phyloP scores from a whole-genome alignment of 2,888 invertebrate species.

The Cosmia pyralina region DNA sequence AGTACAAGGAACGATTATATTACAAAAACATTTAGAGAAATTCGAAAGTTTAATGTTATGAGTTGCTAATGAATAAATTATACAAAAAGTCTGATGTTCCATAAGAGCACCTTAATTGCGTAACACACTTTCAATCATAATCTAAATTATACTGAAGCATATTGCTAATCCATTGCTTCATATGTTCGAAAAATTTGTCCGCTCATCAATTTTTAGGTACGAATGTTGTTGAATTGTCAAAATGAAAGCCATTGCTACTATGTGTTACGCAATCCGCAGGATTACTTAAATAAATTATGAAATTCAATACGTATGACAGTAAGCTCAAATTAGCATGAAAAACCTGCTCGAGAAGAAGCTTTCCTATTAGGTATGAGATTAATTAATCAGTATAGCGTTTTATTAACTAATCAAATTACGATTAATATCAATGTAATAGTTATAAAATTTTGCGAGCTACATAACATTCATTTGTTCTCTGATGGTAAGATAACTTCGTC shows the following conservation, averaged over 20 bases:
- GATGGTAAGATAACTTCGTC: constrained; percentile 46
- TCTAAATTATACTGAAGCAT: too few species aligned
- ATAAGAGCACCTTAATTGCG: not conserved
- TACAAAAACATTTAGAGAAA: constrained; percentile 16
- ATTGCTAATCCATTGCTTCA: too few species aligned
- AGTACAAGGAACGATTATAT: too few species aligned
- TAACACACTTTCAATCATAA: too few species aligned
- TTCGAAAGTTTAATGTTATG: constrained; percentile 13
- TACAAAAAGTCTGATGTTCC: constrained; percentile 7
- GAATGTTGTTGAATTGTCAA: not conserved
- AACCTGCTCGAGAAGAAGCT: constrained; percentile 44
- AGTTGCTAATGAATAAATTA: constrained; percentile 11
- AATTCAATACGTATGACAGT: constrained; percentile 22
- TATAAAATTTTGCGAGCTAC: constrained; percentile 12
- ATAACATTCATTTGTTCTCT: constrained; percentile 33
- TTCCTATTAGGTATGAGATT: constrained; percentile 16
- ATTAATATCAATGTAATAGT: constrained; percentile 18
- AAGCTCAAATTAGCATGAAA: constrained; percentile 33
- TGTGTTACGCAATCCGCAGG: not conserved
- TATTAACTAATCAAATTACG: constrained; percentile 28
- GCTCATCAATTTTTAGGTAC: too few species aligned
- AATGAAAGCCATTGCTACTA: too few species aligned
- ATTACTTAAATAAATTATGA: constrained; percentile 40
- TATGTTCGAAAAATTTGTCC: too few species aligned
- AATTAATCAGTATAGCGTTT: constrained; percentile 26